Percentiles rank a stretch among this genome's conserved stretches.
phyloP scores from a whole-genome alignment of 2,888 invertebrate genomes.

The Andrena chrysosceles region DNA sequence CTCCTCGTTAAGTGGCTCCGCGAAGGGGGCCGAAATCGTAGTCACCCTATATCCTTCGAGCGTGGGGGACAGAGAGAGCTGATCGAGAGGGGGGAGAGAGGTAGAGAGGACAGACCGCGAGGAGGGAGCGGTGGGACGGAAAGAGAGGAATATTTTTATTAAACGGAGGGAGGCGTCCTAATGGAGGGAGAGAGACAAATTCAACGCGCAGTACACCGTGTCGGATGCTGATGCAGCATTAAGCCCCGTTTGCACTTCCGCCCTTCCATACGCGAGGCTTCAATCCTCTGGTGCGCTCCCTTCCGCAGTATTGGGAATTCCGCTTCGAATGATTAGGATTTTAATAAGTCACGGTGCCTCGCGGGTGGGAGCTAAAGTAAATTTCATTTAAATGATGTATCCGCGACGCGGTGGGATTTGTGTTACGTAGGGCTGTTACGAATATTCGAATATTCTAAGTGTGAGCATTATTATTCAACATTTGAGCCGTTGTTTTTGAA shows the following conservation, averaged over 20 bases:
- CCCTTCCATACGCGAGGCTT: slow-evolving; percentile 58
- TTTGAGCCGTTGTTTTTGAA: no score
- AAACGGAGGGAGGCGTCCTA: slow-evolving; percentile 62
- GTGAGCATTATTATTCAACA: no score
- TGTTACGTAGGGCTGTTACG: no score
- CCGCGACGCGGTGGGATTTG: no score
- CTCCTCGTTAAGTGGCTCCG: slow-evolving; percentile 69
- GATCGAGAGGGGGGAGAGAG: slow-evolving; percentile 29
- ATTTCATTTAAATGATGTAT: no score
- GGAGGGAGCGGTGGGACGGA: slow-evolving; percentile 42
- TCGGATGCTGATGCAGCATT: slow-evolving; percentile 67
- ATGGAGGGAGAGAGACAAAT: slow-evolving; percentile 45
- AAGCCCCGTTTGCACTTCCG: slow-evolving; percentile 71
- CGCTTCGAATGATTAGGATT: slow-evolving; percentile 38
- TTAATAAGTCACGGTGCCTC: not conserved
- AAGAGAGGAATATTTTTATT: slow-evolving; percentile 72
- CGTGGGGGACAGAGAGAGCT: slow-evolving; percentile 18
- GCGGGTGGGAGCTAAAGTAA: no score
- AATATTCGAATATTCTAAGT: no score
- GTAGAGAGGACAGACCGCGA: slow-evolving; percentile 27
- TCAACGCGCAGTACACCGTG: slow-evolving; percentile 59
- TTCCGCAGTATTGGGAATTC: not conserved
- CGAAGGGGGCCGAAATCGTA: slow-evolving; percentile 67
- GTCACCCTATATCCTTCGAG: slow-evolving; percentile 66
- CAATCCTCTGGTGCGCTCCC: slow-evolving; percentile 44